Base-by-base conservation (phyloP, 2,888 invertebrate species). In the Mactromeris polynyma region DNA sequence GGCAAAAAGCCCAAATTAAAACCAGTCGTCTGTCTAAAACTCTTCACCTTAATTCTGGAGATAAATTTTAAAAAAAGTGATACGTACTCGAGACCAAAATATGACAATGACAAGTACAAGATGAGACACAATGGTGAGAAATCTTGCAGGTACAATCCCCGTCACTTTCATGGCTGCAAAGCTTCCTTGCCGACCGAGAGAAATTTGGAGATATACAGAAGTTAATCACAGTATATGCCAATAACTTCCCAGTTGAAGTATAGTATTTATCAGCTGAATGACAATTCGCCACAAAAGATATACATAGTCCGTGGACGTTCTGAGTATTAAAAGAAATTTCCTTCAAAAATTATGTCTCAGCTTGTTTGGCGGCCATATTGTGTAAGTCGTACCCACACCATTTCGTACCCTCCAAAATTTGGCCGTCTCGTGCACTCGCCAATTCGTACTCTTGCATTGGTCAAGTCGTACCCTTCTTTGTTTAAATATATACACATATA, bases 121-220 rank as follows among this genome's bases (percentile, higher is more conserved):
- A 97, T 98, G 98, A 84, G 98, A 98, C 90, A 98, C 97, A 83
- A 98, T 97, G 90, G 98, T 97, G 92, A 98, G 97, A 97, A 98
- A 98, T 93, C 98, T 97, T 86, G 98, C 97, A 92, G 98, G 98
- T 93, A 97, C 95, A 21, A 97, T 93, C 73, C 97, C 97, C 46
- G 95, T 94, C 17, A 95, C 90, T 81, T 94, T 94, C 95, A 95
- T 95, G 33, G 81, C 94, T 73, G 6, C 38, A 80, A 73, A 51
- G 86, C 86, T 87, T 87, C 86, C 86, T 82, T 87, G 82, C 58
- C 86, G 36, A 86, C 86, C 42, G 77, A n/a, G 26, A n/a, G 14
- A 26, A 79, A n/a, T 33, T 0, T 17, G 73, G 2, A 14, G 26
- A 36, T 26, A 7, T 36, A 33, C 33, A 7, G 2, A 26, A 36